Conservation (phyloP, 2,113 vertebrate genomes). For the Hippoglossus stenolepis region DNA sequence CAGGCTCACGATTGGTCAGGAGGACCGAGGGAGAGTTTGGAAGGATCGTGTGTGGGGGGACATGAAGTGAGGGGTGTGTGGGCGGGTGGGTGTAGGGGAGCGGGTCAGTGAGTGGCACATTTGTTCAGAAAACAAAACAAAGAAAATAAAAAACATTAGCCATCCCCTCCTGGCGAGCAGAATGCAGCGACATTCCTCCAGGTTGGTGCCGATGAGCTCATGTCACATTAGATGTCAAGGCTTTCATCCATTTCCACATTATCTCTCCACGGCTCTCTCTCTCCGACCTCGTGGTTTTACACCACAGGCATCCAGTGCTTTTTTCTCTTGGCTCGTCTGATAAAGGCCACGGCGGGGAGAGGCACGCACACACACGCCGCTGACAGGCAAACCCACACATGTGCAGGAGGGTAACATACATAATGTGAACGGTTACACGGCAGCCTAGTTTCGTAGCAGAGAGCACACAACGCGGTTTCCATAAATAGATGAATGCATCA, state of each 20-base stretch:
- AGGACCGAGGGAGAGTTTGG: conserved; percentile 64
- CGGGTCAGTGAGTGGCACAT: conserved; percentile 43
- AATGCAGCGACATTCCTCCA: conserved; percentile 52
- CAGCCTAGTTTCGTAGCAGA: conserved; percentile 39
- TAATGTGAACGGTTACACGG: neutral
- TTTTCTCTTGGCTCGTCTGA: conserved; percentile 24
- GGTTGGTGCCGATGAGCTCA: conserved; percentile 16
- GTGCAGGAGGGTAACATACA: conserved; percentile 21
- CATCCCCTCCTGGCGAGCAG: conserved; percentile 30
- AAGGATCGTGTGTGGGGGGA: conserved; percentile 54
- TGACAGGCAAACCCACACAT: conserved; percentile 22
- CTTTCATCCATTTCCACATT: conserved; percentile 10
- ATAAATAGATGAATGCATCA: conserved; percentile 57
- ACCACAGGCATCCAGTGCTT: conserved; percentile 11
- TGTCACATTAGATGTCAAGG: conserved; percentile 13
- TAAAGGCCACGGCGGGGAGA: conserved; percentile 13
- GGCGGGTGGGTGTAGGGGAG: conserved; percentile 18
- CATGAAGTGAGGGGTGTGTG: conserved; percentile 35
- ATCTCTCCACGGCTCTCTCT: conserved; percentile 10
- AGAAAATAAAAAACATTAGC: conserved; percentile 5
- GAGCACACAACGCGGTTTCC: conserved; percentile 36
- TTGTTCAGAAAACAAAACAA: conserved; percentile 19
- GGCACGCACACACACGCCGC: neutral
- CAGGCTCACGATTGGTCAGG: conserved; percentile 77
- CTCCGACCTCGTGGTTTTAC: conserved; percentile 7